Base-by-base conservation (phyloP, 2,888 invertebrate genomes). In the Dicranocentrus wangi region DNA sequence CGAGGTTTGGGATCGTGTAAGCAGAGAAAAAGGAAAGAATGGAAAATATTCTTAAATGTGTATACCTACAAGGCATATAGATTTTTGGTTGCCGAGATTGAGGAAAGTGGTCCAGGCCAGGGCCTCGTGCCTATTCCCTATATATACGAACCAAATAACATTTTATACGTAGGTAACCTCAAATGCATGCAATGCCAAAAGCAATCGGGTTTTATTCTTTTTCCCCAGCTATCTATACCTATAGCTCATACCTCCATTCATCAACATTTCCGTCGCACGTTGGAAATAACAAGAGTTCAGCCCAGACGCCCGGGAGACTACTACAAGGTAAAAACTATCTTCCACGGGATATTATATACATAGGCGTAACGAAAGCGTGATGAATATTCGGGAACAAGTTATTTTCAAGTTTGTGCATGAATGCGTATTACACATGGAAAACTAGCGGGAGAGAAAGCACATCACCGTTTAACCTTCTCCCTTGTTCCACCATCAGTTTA, bases 281-380 rank as follows among this genome's bases (percentile, higher is more conserved):
- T 77, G 23, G 47, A 32, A 51, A 53, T 27, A 60, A 61, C 23
- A 63, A 25, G 28, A 63, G 21, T 47, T 43, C 25, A 66, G 39
- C 39, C 42, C 23, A 69, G 77, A 77, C 77, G 32, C 63, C n/a
- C 17, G 42, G 69, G 77, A 77, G 77, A 77, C 69, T 10, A 65
- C 32, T 25, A 25, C 42, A 32, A n/a, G n/a, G n/a, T n/a, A n/a
- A n/a, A n/a, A n/a, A n/a, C n/a, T n/a, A n/a, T n/a, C n/a, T n/a
- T n/a, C n/a, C n/a, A n/a, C n/a, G n/a, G n/a, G n/a, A n/a, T n/a
- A n/a, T n/a, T n/a, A n/a, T n/a, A n/a, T n/a, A n/a, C n/a, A n/a
- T n/a, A n/a, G n/a, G n/a, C n/a, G n/a, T n/a, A n/a, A n/a, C n/a
- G n/a, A 3, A 32, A 32, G 32, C 3, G 32, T 10, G 5, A 32